phyloP scores from a whole-genome alignment of 2,888 invertebrate species.

The Polydrusus cervinus region DNA sequence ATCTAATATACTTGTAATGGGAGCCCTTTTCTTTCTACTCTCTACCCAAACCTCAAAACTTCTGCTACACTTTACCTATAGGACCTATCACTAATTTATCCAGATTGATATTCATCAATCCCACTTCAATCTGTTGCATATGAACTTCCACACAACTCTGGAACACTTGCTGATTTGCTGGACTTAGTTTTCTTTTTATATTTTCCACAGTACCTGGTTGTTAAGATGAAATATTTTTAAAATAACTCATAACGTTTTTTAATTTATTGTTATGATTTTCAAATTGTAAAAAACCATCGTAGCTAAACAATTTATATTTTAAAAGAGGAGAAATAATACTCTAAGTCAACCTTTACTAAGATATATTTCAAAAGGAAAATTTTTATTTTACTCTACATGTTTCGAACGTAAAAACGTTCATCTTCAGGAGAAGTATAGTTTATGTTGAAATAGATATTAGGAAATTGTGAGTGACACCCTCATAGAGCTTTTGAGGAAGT shows the following conservation, averaged over 20 bases:
- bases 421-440: too few species aligned
- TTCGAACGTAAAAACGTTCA: too few species aligned
- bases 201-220: conserved; percentile 82
- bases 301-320: too few species aligned
- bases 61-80: conserved; percentile 47
- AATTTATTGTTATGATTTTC: too few species aligned
- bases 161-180: conserved; percentile 84
- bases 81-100: conserved; percentile 53
- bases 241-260: neutral
- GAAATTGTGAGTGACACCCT: too few species aligned
- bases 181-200: conserved; percentile 86
- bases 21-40: neutral
- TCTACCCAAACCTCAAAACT: conserved; percentile 16
- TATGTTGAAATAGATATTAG: too few species aligned
- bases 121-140: conserved; percentile 90
- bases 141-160: conserved; percentile 94
- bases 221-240: neutral
- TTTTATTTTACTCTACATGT: too few species aligned
- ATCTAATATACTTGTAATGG: neutral
- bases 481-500: too few species aligned
- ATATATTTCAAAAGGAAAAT: too few species aligned
- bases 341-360: too few species aligned
- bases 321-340: too few species aligned
- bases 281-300: too few species aligned
- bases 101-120: conserved; percentile 69